Base-by-base conservation (phyloP, 2,113 vertebrate genomes). In the Maylandia zebra region DNA sequence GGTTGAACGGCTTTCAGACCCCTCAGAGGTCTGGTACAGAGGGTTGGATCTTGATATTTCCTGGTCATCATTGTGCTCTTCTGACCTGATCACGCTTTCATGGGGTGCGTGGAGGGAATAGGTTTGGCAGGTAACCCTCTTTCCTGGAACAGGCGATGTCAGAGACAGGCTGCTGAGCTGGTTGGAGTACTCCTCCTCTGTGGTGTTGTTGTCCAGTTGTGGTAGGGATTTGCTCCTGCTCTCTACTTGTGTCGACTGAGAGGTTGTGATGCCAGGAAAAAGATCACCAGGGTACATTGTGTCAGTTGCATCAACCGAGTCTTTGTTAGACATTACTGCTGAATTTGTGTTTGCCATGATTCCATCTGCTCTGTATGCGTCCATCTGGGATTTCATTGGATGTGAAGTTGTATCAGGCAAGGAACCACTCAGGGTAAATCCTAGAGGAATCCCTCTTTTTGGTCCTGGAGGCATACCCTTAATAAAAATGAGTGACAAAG, bases 381-480 rank as follows among this genome's bases (percentile, higher is more conserved):
- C 30, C 2, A 4, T 55, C 79, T 94, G 41, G 92, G 30, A 11
- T 86, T 87, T 6, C 89, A 27, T 79, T 10, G 9, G 79, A 36
- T 92, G 81, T 1, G 74, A 13, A 1, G 59, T n/a, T 2, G 89
- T 85, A 4, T 92, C 86, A 4, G 90, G 86, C 2, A 92, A 30
- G 10, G 92, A 93, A 56, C 81, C 83, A 8, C 89, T 90, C 50
- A 86, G 74, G 5, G 80, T 48, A 76, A 92, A 80, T 12, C 91
- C 88, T 11, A 91, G 57, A 48, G 94, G 86, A 4, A 90, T 48
- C 4, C 82, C 16, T 24, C 91, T 92, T 80, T 93, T 97, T 10
- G 95, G 93, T 0, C 96, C 94, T 4, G 97, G 81, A 22, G 96
- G 96, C 2, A 95, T 88, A 4, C 36, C 89, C 86, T 89, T 43